phyloP scores from a whole-genome alignment of 2,113 vertebrate species.

The Chloropsis hardwickii region DNA sequence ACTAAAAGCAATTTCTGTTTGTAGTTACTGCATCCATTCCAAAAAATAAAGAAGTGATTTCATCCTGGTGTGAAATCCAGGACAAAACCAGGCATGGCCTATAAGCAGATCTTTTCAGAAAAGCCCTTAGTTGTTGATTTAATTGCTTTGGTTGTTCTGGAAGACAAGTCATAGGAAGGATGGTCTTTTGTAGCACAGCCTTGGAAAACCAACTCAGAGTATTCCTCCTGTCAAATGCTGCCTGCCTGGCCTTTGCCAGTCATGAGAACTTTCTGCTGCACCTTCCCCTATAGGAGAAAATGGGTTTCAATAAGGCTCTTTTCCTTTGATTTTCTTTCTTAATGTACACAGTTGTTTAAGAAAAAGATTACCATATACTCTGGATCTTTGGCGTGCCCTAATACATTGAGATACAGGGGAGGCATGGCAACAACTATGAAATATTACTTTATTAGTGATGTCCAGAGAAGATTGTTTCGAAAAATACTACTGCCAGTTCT shows the following conservation, averaged over 20 bases:
- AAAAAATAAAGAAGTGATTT: background rate
- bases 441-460: background rate
- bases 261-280: background rate
- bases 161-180: background rate
- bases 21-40: background rate
- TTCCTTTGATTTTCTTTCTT: background rate
- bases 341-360: background rate
- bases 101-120: background rate
- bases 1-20: background rate
- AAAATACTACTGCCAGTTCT: background rate
- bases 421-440: background rate
- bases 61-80: background rate
- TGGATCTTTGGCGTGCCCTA: background rate
- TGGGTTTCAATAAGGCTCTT: background rate
- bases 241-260: background rate
- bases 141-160: background rate
- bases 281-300: background rate
- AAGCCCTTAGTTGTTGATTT: background rate
- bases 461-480: background rate
- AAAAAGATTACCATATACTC: background rate
- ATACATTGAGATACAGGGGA: background rate
- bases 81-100: background rate
- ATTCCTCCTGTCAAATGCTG: background rate
- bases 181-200: background rate
- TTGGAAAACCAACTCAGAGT: background rate